Conservation (phyloP, 2,888 invertebrate species). For the Frankliniella intonsa region DNA sequence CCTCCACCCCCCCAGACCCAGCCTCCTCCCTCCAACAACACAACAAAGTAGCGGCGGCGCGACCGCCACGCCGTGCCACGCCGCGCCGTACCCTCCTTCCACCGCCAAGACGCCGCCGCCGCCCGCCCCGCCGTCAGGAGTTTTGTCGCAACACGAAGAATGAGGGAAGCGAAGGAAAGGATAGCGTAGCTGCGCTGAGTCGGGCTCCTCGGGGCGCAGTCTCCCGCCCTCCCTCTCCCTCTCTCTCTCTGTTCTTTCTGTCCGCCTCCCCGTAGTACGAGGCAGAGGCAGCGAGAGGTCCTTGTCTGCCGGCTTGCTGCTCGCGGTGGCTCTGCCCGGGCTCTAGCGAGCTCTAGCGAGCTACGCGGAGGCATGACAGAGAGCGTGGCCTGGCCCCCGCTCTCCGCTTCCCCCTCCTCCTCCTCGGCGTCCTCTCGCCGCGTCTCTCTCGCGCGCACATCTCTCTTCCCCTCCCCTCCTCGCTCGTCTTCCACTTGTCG, state of each 20-base stretch:
- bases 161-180: background rate
- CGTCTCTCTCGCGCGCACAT: conserved; percentile 20
- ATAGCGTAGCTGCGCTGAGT: background rate
- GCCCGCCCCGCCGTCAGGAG: background rate
- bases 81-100: background rate
- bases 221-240: background rate
- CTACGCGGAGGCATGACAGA: background rate
- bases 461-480: conserved; percentile 33
- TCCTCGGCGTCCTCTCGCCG: background rate
- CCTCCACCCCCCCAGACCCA: too few species aligned
- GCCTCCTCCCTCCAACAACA: too few species aligned
- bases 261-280: too few species aligned
- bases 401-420: background rate
- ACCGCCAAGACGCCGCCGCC: background rate
- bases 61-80: background rate
- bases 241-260: background rate
- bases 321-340: background rate
- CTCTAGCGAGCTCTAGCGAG: background rate
- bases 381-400: background rate
- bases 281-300: too few species aligned
- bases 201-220: background rate
- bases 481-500: conserved; percentile 37
- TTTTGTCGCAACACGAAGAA: conserved; percentile 10
- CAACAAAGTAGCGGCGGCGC: too few species aligned
- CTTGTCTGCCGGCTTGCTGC: background rate